A percentile compares a stretch with the other conserved stretches of the same genome.
Conservation (phyloP, 2,888 invertebrate genomes). For the Acrobasis consociella region DNA sequence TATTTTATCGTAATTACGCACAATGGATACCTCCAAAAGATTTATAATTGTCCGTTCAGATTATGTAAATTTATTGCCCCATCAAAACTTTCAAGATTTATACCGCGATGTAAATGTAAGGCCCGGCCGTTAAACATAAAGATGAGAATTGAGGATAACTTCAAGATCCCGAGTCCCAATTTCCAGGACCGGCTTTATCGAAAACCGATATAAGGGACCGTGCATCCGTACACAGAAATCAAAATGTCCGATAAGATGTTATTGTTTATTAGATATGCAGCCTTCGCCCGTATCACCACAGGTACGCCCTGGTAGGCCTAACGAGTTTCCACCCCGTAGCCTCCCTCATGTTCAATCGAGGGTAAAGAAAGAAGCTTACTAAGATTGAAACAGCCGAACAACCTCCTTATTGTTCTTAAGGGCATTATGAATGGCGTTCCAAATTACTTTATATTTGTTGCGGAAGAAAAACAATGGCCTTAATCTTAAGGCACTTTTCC, state of each 20-base stretch:
- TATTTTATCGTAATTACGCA: too few species aligned
- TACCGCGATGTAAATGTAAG: slow-evolving; percentile 16
- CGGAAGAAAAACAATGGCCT: slow-evolving; percentile 19
- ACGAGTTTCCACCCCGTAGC: slow-evolving; percentile 2
- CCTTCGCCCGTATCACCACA: slow-evolving; percentile 2
- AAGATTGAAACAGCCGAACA: slow-evolving; percentile 10
- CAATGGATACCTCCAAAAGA: background rate
- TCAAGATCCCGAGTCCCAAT: background rate
- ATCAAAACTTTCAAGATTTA: slow-evolving; percentile 13
- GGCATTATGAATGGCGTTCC: slow-evolving; percentile 4
- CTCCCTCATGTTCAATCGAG: slow-evolving; percentile 4
- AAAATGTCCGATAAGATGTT: slow-evolving; percentile 34
- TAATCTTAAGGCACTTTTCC: background rate
- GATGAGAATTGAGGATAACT: slow-evolving; percentile 7
- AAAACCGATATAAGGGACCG: slow-evolving; percentile 32
- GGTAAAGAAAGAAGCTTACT: slow-evolving; percentile 3
- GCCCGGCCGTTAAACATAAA: slow-evolving; percentile 11
- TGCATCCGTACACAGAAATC: slow-evolving; percentile 4
- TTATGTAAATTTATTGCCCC: slow-evolving; percentile 6
- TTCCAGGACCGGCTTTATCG: slow-evolving; percentile 29
- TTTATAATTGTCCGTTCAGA: slow-evolving; percentile 1
- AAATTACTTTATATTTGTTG: slow-evolving; percentile 25
- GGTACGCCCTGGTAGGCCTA: background rate
- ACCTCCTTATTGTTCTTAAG: slow-evolving; percentile 9
- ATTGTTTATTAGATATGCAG: slow-evolving; percentile 34